Evolutionary conservation across 2,888 invertebrate species (phyloP), one percentile per base, ranked within the genome.

Genomic region (Euproctis similis): DNA sequence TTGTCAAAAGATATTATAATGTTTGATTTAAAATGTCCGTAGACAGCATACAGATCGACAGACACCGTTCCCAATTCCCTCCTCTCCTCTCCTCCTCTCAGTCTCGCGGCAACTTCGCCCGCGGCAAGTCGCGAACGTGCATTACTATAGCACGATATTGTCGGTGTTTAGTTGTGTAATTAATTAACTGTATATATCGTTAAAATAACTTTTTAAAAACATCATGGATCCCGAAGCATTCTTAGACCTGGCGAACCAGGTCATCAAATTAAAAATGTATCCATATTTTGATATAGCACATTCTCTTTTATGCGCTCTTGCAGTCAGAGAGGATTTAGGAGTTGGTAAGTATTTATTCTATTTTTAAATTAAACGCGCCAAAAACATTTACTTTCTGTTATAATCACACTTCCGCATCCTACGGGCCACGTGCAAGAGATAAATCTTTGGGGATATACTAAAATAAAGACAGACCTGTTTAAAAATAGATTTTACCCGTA

Each of bases 221-320:
- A 68, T 59, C 78, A 96, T 97, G 95, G 96, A 96, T 90, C 95
- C 96, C 73, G 96, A 96, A 87, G 92, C 96, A 44, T 97, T 98
- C 86, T 88, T 98, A 70, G 97, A 98, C 84, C 90, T 98, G 89
- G 98, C 98, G 86, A 97, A 97, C 86, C 95, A 96, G 89, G 96
- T 99, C 87, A 96, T 97, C 58, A 97, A 98, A 84, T 87, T 98
- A 55, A 97, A 98, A 88, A 98, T 99, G 98, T 99, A 94, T 73
- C 99, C 99, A 30, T 98, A 97, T 87, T 99, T 99, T 84, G 98
- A 99, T 77, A 92, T 98, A 61, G 98, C 98, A 53, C 97, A 99
- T 86, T 96, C 95, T 78, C 89, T 96, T 59, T 86, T 98, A 54
- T 96, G 96, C 86, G 96, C 97, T 65, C 87, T 98, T 58, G 93